phyloP scores from a whole-genome alignment of 2,113 vertebrate species.

The Solea senegalensis region DNA sequence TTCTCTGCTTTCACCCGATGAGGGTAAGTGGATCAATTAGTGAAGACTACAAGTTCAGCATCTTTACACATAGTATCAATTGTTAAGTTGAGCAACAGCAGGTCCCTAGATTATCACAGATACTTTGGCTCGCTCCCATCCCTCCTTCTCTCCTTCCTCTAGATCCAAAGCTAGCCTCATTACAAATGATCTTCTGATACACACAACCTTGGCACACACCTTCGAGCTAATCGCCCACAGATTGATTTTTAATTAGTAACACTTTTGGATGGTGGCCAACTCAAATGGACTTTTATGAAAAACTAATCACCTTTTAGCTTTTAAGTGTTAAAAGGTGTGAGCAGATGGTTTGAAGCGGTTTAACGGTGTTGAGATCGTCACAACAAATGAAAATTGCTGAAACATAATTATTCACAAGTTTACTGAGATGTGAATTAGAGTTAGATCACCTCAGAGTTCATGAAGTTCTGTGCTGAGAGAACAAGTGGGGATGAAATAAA shows the following conservation, averaged over 20 bases:
- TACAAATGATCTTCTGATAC: slow-evolving; percentile 91
- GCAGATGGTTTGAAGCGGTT: slow-evolving; percentile 37
- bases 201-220: slow-evolving; percentile 90
- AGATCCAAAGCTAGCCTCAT: slow-evolving; percentile 87
- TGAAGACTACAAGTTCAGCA: slow-evolving; percentile 96
- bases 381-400: slow-evolving; percentile 33
- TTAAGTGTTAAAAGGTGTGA: slow-evolving; percentile 67
- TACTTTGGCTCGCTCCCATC: slow-evolving; percentile 71
- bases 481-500: slow-evolving; percentile 22
- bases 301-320: slow-evolving; percentile 81
- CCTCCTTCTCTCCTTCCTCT: slow-evolving; percentile 66
- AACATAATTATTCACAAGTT: slow-evolving; percentile 18
- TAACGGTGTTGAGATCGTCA: slow-evolving; percentile 34
- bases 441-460: slow-evolving; percentile 8
- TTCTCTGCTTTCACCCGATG: slow-evolving; percentile 88
- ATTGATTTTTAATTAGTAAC: slow-evolving; percentile 99
- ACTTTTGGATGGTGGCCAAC: slow-evolving; percentile 92
- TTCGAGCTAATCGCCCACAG: slow-evolving; percentile 92
- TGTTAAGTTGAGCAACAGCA: slow-evolving; percentile 87
- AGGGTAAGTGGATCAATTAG: slow-evolving; percentile 96
- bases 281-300: slow-evolving; percentile 86
- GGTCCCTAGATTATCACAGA: slow-evolving; percentile 91
- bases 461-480: slow-evolving; percentile 41
- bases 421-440: slow-evolving; percentile 12
- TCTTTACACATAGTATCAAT: slow-evolving; percentile 92